A percentile compares a stretch with the other conserved stretches of the same genome.
Evolutionary conservation across 2,888 invertebrate species (phyloP).

Genomic region (Axea sp.): DNA sequence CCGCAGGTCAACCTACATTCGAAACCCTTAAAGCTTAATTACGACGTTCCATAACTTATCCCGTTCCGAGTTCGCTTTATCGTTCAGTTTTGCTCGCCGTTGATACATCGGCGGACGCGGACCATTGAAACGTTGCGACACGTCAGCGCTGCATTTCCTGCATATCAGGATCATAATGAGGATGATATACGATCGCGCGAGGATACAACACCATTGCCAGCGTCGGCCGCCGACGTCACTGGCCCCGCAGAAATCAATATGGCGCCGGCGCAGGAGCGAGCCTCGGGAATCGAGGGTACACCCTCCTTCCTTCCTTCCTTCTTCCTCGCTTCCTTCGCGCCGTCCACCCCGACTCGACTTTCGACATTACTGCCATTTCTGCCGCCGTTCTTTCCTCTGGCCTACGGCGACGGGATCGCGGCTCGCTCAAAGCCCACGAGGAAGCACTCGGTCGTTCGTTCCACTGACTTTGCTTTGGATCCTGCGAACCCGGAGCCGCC

Average conservation of each 20-base stretch:
- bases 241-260: slow-evolving; percentile 70
- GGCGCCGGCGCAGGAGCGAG: slow-evolving; percentile 69
- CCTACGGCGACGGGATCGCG: not conserved
- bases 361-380: slow-evolving; percentile 43
- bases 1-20: slow-evolving; percentile 20
- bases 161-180: slow-evolving; percentile 24
- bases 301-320: slow-evolving; percentile 18
- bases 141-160: slow-evolving; percentile 31
- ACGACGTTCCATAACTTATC: slow-evolving; percentile 8
- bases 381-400: not conserved
- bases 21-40: slow-evolving; percentile 3
- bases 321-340: slow-evolving; percentile 20
- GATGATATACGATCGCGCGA: slow-evolving; percentile 36
- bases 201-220: slow-evolving; percentile 39
- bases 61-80: not conserved
- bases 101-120: not conserved
- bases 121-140: not conserved
- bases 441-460: slow-evolving; percentile 41
- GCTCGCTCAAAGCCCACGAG: slow-evolving; percentile 28
- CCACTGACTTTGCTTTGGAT: slow-evolving; percentile 34
- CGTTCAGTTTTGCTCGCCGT: too few relatives aligned
- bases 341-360: slow-evolving; percentile 38
- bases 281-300: slow-evolving; percentile 55
- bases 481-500: slow-evolving; percentile 37
- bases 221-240: slow-evolving; percentile 38